Evolutionary conservation across 2,113 vertebrate species (phyloP).

Genomic region (Drymodes brunneopygia): DNA sequence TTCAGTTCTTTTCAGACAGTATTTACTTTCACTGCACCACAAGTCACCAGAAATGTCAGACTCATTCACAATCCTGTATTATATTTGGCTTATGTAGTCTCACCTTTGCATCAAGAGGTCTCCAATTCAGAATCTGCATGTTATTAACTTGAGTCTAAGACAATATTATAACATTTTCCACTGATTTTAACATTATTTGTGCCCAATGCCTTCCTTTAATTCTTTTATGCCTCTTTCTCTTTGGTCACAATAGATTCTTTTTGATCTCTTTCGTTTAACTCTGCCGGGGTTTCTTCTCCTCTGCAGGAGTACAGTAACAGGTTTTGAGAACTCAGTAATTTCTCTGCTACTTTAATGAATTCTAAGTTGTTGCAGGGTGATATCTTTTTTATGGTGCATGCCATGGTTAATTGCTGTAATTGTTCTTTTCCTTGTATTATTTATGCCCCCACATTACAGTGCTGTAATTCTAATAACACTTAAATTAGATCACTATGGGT

Average conservation of each 20-base stretch:
- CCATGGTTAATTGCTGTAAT: slow-evolving; percentile 24
- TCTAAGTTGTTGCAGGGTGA: neutral
- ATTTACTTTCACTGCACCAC: neutral
- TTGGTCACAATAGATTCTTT: neutral
- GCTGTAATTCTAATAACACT: neutral
- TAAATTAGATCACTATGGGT: neutral
- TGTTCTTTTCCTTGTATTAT: slow-evolving; percentile 43
- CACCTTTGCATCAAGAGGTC: neutral
- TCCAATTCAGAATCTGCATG: neutral
- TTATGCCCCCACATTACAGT: neutral
- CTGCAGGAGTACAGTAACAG: neutral
- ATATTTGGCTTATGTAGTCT: neutral
- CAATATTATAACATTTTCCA: neutral
- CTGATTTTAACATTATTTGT: neutral
- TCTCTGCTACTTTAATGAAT: neutral
- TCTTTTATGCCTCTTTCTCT: neutral
- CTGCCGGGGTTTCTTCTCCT: neutral
- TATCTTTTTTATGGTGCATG: neutral
- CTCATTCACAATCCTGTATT: neutral
- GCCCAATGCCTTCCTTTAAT: neutral
- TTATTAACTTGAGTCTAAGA: neutral
- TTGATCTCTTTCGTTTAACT: neutral
- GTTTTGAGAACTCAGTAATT: neutral
- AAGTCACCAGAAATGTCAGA: neutral
- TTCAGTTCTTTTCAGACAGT: neutral